Conservation (phyloP, 23 tunicate species). For the Styela plicata region DNA sequence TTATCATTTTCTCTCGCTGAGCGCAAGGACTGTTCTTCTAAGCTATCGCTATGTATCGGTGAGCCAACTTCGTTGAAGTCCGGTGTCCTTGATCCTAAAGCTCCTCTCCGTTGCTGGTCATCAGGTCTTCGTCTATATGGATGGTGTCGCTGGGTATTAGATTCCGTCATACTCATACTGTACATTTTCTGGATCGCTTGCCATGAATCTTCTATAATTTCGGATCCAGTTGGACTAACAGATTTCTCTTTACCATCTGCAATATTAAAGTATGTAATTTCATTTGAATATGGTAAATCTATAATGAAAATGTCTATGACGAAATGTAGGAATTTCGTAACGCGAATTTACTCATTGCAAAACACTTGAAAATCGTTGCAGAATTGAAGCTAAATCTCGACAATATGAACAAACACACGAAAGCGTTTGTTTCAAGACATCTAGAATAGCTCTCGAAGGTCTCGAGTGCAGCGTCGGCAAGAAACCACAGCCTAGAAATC, state of each 20-base stretch:
- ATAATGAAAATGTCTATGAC: too few species aligned
- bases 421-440: neutral
- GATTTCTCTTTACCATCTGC: conserved; percentile 15
- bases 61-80: neutral
- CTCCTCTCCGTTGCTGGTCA: neutral
- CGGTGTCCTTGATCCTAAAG: neutral
- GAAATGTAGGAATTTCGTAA: too few species aligned
- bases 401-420: neutral
- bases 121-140: neutral
- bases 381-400: neutral
- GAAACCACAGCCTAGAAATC: neutral
- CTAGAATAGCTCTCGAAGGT: neutral
- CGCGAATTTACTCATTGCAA: neutral
- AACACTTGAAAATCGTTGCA: neutral
- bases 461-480: neutral
- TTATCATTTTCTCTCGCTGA: neutral
- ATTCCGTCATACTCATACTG: conserved; percentile 23
- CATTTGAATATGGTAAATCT: too few species aligned
- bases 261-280: neutral
- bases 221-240: conserved; percentile 32
- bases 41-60: neutral
- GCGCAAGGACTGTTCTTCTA: too few species aligned
- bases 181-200: conserved; percentile 56
- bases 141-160: conserved; percentile 7
- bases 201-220: conserved; percentile 82